These are phyloP conservation scores for Cephus pygmeus DNA, from an alignment of 2,888 invertebrate species.

Conservation along the genomic window DNA sequence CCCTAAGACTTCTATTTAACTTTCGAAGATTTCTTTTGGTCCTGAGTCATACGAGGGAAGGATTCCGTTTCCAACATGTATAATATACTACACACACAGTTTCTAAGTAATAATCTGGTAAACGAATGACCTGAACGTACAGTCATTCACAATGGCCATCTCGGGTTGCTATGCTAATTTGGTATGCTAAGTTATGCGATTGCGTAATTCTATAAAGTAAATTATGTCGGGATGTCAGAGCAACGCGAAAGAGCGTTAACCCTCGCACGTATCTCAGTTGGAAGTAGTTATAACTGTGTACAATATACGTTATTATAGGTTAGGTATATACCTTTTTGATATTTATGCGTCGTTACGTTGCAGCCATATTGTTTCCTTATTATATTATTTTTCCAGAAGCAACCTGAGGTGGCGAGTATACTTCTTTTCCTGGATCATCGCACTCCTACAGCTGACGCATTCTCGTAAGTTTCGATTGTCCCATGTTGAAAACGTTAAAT, in stretches of 20 bases:
- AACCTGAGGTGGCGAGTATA: constrained; percentile 29
- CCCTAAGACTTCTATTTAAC: not conserved
- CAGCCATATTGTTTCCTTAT: not conserved
- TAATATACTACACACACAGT: not conserved
- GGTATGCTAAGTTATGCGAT: constrained; percentile 13
- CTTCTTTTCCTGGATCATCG: constrained; percentile 34
- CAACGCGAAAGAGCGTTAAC: constrained; percentile 8
- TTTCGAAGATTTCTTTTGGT: not conserved
- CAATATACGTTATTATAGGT: not conserved
- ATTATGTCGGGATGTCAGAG: constrained; percentile 17
- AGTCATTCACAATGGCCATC: constrained; percentile 1
- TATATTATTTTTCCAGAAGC: constrained; percentile 25
- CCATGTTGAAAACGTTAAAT: not conserved
- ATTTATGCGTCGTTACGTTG: not conserved
- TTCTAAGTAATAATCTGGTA: not conserved
- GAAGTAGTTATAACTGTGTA: not conserved
- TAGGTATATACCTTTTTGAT: not conserved
- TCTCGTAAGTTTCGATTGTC: constrained; percentile 32
- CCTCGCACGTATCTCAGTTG: not conserved
- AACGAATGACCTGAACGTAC: not conserved
- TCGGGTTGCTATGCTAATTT: constrained; percentile 3
- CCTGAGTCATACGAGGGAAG: not conserved
- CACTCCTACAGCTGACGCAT: constrained; percentile 26
- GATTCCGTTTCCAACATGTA: not conserved
- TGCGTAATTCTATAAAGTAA: constrained; percentile 17